Evolutionary conservation across 2,888 invertebrate genomes (phyloP).

Genomic region (Megaustenia siamemsis): DNA sequence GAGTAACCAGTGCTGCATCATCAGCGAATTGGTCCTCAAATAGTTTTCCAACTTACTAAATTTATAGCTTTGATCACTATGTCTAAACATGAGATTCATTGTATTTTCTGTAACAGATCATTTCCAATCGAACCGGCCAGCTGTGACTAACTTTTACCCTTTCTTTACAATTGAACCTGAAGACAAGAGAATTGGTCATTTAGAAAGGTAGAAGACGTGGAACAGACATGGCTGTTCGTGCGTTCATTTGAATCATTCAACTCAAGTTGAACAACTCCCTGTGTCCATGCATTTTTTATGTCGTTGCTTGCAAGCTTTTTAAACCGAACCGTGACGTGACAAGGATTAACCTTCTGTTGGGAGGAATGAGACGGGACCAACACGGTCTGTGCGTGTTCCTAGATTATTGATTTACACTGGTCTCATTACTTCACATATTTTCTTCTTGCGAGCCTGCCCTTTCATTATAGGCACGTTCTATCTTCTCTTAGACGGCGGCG

Average conservation of each 20-base stretch:
- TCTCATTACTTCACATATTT: background rate
- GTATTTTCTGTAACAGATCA: too few relatives aligned
- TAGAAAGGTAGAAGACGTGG: too few relatives aligned
- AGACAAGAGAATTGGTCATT: too few relatives aligned
- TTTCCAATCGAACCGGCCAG: too few relatives aligned
- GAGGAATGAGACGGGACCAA: background rate
- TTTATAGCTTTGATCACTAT: too few relatives aligned
- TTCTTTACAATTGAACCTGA: too few relatives aligned
- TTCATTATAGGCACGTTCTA: background rate
- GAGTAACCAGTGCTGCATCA: too few relatives aligned
- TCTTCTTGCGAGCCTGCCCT: background rate
- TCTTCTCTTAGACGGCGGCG: background rate
- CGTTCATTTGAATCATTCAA: background rate
- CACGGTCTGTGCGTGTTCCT: background rate
- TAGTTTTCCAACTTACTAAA: too few relatives aligned
- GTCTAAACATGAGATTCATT: too few relatives aligned
- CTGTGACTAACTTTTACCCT: too few relatives aligned
- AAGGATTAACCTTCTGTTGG: background rate
- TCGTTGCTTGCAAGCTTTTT: background rate
- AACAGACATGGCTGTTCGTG: too few relatives aligned
- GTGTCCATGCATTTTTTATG: background rate
- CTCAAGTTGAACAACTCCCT: background rate
- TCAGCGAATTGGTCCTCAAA: too few relatives aligned
- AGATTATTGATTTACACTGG: background rate
- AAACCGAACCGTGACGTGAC: background rate